Conservation (phyloP, 2,888 invertebrate species). For the Parascotia fuliginaria region DNA sequence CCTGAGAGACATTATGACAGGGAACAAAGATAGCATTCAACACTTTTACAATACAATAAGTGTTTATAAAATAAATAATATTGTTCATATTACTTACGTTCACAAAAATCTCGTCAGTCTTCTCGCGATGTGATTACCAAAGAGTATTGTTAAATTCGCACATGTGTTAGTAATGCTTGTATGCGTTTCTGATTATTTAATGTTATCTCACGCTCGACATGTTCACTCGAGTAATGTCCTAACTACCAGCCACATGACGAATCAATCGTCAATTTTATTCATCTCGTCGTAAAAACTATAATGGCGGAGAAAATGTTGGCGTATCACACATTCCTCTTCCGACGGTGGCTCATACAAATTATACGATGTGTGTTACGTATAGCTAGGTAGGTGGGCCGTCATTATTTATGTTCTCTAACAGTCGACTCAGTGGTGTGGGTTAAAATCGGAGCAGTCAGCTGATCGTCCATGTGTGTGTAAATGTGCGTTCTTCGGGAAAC, state of each 20-base stretch:
- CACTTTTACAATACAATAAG: neutral
- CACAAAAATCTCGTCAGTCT: constrained; percentile 25
- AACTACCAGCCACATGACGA: constrained; percentile 59
- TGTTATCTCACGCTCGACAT: constrained; percentile 70
- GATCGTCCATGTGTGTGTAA: constrained; percentile 74
- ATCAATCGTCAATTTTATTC: constrained; percentile 70
- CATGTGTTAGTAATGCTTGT: constrained; percentile 66
- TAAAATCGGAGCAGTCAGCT: constrained; percentile 86
- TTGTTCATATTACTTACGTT: constrained; percentile 10
- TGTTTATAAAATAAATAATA: neutral
- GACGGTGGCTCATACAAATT: constrained; percentile 81
- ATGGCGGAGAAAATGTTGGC: constrained; percentile 70
- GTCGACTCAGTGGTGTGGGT: constrained; percentile 81
- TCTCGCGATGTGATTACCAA: constrained; percentile 35
- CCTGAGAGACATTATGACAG: neutral
- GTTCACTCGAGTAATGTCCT: constrained; percentile 60
- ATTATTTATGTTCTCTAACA: constrained; percentile 86
- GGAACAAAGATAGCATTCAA: constrained; percentile 1
- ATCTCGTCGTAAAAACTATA: constrained; percentile 69
- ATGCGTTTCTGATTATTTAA: constrained; percentile 78
- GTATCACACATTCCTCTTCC: constrained; percentile 77
- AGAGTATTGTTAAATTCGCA: constrained; percentile 60
- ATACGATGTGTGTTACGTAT: constrained; percentile 82
- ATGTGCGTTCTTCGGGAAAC: constrained; percentile 84
- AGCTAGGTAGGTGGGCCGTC: constrained; percentile 84